These are phyloP conservation scores for Stigmatopora nigra DNA, from an alignment of 2,113 vertebrate species.

Conservation along the genomic window DNA sequence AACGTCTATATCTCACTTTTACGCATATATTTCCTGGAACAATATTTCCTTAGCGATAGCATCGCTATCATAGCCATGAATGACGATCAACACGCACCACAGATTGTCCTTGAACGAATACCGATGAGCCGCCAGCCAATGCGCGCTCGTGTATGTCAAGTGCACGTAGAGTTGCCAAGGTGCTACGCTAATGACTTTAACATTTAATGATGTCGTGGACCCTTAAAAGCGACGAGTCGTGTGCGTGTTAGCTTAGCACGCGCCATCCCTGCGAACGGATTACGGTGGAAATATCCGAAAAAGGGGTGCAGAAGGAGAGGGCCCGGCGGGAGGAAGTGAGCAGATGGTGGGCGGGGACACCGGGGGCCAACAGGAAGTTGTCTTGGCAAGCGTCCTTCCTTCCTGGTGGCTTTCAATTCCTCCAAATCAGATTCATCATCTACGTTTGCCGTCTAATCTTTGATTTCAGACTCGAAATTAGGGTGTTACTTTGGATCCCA, in stretches of 20 bases:
- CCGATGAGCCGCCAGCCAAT: neutral
- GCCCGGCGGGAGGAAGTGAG: conserved; percentile 35
- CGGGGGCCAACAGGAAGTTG: conserved; percentile 49
- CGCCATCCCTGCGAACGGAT: neutral
- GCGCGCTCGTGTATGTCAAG: neutral
- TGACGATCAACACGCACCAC: too few species aligned
- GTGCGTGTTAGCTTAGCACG: neutral
- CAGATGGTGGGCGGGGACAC: conserved; percentile 43
- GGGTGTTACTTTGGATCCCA: too few species aligned
- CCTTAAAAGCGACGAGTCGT: neutral
- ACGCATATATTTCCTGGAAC: too few species aligned
- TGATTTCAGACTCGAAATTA: too few species aligned
- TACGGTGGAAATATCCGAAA: too few species aligned
- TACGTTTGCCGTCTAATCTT: too few species aligned
- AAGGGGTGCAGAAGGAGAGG: neutral
- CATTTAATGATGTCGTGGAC: neutral
- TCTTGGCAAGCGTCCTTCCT: conserved; percentile 37
- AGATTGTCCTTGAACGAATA: neutral
- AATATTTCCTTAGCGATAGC: too few species aligned
- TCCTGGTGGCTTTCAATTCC: conserved; percentile 18
- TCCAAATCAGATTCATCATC: too few species aligned
- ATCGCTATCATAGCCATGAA: too few species aligned
- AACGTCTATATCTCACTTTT: too few species aligned
- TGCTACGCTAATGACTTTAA: neutral
- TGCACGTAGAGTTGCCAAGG: neutral